phyloP scores from a whole-genome alignment of 2,888 invertebrate genomes.

The Leptinotarsa rubiginosa region DNA sequence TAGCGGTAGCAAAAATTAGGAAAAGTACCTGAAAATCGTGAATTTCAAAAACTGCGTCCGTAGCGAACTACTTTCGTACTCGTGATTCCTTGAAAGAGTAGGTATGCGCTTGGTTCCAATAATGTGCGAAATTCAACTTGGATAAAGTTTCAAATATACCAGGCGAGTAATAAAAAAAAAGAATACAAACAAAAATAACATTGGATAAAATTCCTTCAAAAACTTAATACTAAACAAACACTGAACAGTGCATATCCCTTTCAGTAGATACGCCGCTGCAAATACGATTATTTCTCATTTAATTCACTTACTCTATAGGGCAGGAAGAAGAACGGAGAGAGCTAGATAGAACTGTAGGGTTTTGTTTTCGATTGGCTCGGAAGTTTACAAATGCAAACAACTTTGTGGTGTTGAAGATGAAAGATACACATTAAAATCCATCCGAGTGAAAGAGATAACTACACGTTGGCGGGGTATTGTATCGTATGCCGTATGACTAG shows the following conservation, averaged over 20 bases:
- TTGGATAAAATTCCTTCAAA: too few species aligned
- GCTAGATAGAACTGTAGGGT: constrained; percentile 35
- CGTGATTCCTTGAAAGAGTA: too few species aligned
- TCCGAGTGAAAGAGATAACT: constrained; percentile 49
- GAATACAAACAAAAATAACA: too few species aligned
- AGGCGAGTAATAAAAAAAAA: too few species aligned
- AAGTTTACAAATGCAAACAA: constrained; percentile 47
- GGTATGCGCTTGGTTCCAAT: too few species aligned
- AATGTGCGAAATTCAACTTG: too few species aligned
- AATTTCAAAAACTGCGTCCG: too few species aligned
- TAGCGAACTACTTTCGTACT: too few species aligned
- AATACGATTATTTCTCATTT: background rate
- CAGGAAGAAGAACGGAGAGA: constrained; percentile 34
- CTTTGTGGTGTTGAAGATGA: constrained; percentile 36
- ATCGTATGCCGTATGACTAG: constrained; percentile 58
- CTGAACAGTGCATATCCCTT: background rate
- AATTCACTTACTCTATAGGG: constrained; percentile 7
- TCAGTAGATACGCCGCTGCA: constrained; percentile 1
- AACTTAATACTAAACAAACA: too few species aligned
- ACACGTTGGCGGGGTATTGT: constrained; percentile 47
- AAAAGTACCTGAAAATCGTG: too few species aligned
- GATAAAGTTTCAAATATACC: too few species aligned
- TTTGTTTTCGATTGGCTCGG: constrained; percentile 50
- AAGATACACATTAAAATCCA: constrained; percentile 47
- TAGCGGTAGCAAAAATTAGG: too few species aligned